Percentiles rank a stretch among this genome's conserved stretches.
Evolutionary conservation across 2,797 vertebrate genomes (phyloP).

Genomic region (Acomys russatus): DNA sequence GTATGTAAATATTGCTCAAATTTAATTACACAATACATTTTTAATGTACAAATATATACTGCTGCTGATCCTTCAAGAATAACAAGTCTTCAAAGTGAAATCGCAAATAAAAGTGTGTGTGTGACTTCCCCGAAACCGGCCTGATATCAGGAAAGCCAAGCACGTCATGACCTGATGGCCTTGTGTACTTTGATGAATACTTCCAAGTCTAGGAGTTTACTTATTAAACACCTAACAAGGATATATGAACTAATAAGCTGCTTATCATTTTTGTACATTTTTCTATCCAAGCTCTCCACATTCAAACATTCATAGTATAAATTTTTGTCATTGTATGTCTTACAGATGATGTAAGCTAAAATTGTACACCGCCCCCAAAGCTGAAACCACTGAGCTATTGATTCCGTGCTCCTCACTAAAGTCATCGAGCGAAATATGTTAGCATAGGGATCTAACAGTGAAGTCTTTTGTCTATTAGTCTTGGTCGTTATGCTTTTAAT

Average conservation of each 20-base stretch:
- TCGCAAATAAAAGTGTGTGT: conserved; percentile 53
- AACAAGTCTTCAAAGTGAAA: not conserved
- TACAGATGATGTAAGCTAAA: conserved; percentile 90
- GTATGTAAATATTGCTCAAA: not conserved
- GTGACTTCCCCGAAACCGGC: conserved; percentile 61
- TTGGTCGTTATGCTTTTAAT: conserved; percentile 76
- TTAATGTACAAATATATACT: not conserved
- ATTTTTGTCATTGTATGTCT: conserved; percentile 82
- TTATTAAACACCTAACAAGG: conserved; percentile 88
- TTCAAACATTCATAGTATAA: conserved; percentile 86
- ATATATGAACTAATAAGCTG: conserved; percentile 88
- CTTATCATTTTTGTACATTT: conserved; percentile 89
- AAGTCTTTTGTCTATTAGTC: conserved; percentile 63
- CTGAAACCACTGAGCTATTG: conserved; percentile 92
- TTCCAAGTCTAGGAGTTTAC: conserved; percentile 79
- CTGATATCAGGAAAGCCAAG: conserved; percentile 68
- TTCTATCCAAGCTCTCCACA: conserved; percentile 82
- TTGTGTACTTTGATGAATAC: conserved; percentile 81
- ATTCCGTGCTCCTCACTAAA: conserved; percentile 91
- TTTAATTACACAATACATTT: not conserved
- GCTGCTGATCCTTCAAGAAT: not conserved
- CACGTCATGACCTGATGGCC: conserved; percentile 74
- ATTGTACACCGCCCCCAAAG: conserved; percentile 89
- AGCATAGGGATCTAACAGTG: conserved; percentile 58
- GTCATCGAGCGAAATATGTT: conserved; percentile 87